Percentiles rank a stretch among this genome's conserved stretches.
Evolutionary conservation across 1,140 invertebrate species (phyloP).

Genomic region (Homarus americanus): DNA sequence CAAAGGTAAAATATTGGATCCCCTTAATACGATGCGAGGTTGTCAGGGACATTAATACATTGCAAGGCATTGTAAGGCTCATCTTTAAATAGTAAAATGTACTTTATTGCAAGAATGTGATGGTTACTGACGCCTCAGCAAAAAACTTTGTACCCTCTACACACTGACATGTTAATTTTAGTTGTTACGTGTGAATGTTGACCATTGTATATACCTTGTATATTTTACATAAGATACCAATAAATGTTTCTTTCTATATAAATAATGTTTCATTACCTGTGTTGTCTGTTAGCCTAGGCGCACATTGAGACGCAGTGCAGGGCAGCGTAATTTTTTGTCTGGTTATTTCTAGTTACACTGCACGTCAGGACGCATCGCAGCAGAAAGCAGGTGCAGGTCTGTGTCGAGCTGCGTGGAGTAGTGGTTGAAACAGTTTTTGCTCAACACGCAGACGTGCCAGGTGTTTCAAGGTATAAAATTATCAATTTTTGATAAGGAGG

Average conservation of each 20-base stretch:
- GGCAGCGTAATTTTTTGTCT: too few relatives aligned
- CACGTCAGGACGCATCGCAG: too few relatives aligned
- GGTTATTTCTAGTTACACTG: too few relatives aligned
- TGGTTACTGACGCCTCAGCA: background rate
- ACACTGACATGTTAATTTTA: constrained; percentile 54
- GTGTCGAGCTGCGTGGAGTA: too few relatives aligned
- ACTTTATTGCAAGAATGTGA: background rate
- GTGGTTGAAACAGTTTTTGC: too few relatives aligned
- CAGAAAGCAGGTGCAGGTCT: too few relatives aligned
- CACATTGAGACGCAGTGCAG: too few relatives aligned
- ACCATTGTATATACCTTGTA: constrained; percentile 73
- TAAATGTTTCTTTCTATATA: constrained; percentile 70
- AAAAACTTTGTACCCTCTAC: background rate
- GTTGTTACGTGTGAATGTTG: constrained; percentile 72
- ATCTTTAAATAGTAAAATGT: background rate
- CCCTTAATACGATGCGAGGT: background rate
- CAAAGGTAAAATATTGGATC: constrained; percentile 4
- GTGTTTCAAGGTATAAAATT: too few relatives aligned
- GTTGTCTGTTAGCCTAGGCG: too few relatives aligned
- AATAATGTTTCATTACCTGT: too few relatives aligned
- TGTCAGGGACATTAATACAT: background rate
- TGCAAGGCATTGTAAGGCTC: constrained; percentile 15
- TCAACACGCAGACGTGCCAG: too few relatives aligned
- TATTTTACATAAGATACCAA: constrained; percentile 72
- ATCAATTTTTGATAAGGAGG: too few relatives aligned